Base-by-base conservation (phyloP, 2,797 vertebrate species). In the Gymnopithys bicolor region DNA sequence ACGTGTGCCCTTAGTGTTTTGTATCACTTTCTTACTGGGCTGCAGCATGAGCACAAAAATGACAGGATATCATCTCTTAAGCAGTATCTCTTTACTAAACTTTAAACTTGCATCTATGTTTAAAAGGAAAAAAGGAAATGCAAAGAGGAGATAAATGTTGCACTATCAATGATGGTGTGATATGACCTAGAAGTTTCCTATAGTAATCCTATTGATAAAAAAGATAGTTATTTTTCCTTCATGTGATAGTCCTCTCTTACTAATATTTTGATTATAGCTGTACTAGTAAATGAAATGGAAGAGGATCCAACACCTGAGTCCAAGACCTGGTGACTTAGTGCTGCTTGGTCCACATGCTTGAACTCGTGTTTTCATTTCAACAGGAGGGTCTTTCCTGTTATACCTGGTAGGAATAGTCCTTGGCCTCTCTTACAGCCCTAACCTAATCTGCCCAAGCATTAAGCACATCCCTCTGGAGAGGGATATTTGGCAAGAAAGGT, bases 1-100 rank as follows among this genome's bases (percentile, higher is more conserved):
- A 2, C 1, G 0, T 0, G 1, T 68, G 33, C 12, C 43, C 5
- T 37, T 1, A 1, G 37, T 0, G 0, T 2, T 39, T 56, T 60
- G 55, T 67, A 74, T 58, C 3, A 8, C 22, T 78, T 78, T n/a
- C 18, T 63, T 53, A 18, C 10, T 17, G 49, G 11, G 12, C 30
- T 59, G 35, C 63, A 76, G 41, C 21, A 28, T 1, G 2, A 60
- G 28, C 12, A 48, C 1, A 5, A n/a, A 73, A 51, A 75, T 19
- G 52, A 30, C 35, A 75, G 30, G 16, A 7, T 55, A 25, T 53
- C 49, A 28, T 24, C 56, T 85, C 25, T 51, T 49, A 22, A 79
- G 10, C 17, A 55, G 12, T 25, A 59, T 74, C 21, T 59, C 27
- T 13, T 56, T 17, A 39, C 39, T 63, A 68, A 35, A 67, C 58